Evolutionary conservation across 2,888 invertebrate species (phyloP).

Genomic region (Mactromeris polynyma): DNA sequence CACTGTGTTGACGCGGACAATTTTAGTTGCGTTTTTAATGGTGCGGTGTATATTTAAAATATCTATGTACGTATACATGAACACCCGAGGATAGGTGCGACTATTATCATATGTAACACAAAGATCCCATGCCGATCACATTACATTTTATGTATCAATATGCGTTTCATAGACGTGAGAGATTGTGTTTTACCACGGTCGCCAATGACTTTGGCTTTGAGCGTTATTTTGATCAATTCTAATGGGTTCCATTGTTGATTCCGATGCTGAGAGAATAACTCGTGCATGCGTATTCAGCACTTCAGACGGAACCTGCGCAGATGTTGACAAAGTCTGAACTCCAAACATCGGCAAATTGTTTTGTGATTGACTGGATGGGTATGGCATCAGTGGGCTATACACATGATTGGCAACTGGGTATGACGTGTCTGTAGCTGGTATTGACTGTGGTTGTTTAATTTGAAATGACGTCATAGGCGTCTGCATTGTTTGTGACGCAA

Average conservation of each 20-base stretch:
- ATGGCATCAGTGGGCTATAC: neutral
- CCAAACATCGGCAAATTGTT: conserved; percentile 20
- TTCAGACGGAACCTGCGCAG: neutral
- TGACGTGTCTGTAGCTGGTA: neutral
- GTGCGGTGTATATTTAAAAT: no score
- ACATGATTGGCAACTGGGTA: neutral
- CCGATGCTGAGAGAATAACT: neutral
- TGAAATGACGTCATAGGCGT: neutral
- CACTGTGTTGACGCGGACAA: no score
- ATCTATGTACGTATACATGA: no score
- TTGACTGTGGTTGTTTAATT: neutral
- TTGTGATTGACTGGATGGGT: neutral
- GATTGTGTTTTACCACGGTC: neutral
- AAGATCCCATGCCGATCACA: no score
- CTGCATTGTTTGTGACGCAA: conserved; percentile 15
- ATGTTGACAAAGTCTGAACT: neutral
- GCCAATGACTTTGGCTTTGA: neutral
- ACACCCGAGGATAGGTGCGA: no score
- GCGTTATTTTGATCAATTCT: neutral
- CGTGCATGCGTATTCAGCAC: neutral
- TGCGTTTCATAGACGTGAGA: no score
- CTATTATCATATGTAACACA: no score
- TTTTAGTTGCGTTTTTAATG: no score
- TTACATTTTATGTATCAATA: no score
- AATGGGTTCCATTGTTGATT: neutral